Evolutionary conservation across 2,113 vertebrate species (phyloP), one percentile per base, ranked within the genome.

Genomic region (Aramus guarauna): DNA sequence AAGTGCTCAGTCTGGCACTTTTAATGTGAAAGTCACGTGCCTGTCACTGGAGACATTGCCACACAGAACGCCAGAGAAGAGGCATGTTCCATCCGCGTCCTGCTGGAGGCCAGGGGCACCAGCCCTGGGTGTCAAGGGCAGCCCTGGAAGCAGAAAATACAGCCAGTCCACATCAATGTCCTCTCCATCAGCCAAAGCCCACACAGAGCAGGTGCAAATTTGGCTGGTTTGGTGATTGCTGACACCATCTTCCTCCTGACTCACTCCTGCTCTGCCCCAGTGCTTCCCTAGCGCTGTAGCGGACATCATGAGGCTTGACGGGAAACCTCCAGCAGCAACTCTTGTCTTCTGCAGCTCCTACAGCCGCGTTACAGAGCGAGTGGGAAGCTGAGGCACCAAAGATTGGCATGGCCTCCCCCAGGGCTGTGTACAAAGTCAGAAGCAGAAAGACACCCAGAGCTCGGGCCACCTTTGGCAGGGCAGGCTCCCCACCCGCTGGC

Each of bases 11-110:
- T 53, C 60, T 62, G 45, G n/a, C 58, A 77, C 34, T 58, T 73
- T 30, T 15, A n/a, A 36, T 45, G 45, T 48, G 45, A 39, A 94
- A 76, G 39, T 14, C 50, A 62, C 1, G 0, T 58, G n/a, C 9
- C 32, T 69, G 47, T 47, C 41, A 37, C 47, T 83, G 53, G n/a
- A 69, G 37, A 23, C 32, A 43, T 17, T 78, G 73, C 52, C 29
- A 45, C 1, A 3, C 1, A 12, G 39, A 17, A 24, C 0, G 0
- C 14, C 41, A 47, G 39, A 76, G 67, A 66, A 60, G 24, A 68
- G 30, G 7, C 15, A 29, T 9, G 34, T 47, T 85, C n/a, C 63
- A 80, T 58, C 45, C 80, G 30, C 53, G 36, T 83, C 36, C 53
- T 67, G 32, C 17, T 66, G 36, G 11, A 73, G 55, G 9, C 32